Percentiles rank a stretch among this genome's conserved stretches.
phyloP scores from a whole-genome alignment of 2,797 vertebrate genomes.

The Crocodylus rhombifer region DNA sequence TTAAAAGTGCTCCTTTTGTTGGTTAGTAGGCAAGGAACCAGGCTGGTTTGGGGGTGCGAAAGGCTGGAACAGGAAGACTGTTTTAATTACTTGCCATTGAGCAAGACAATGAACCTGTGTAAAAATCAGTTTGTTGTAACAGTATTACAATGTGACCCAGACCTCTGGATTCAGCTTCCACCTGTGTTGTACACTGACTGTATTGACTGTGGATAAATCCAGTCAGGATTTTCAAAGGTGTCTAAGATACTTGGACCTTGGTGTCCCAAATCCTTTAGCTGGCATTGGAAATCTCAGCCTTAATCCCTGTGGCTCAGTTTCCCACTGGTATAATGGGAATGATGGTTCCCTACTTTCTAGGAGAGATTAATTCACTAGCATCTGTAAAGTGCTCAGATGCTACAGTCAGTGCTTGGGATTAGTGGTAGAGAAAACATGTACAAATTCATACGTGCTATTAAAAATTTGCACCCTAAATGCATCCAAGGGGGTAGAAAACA shows the following conservation, averaged over 20 bases:
- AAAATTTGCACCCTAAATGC: too few species aligned
- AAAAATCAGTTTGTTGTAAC: too few species aligned
- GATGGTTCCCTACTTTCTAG: background rate
- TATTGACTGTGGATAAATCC: background rate
- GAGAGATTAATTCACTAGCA: background rate
- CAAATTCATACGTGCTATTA: too few species aligned
- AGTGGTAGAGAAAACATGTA: too few species aligned
- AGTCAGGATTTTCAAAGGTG: fast-evolving
- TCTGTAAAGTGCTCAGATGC: fast-evolving
- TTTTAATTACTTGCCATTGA: background rate
- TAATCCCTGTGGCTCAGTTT: background rate
- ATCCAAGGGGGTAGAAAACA: too few species aligned
- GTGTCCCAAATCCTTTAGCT: background rate
- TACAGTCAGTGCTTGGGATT: too few species aligned
- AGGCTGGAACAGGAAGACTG: background rate
- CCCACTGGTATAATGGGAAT: background rate
- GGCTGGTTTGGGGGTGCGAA: background rate
- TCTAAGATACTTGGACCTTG: background rate
- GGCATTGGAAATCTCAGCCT: background rate
- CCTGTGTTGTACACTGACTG: background rate
- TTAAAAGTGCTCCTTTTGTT: background rate
- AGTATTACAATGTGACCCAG: background rate
- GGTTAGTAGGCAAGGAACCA: background rate
- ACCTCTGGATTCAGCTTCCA: fast-evolving
- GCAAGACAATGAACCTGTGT: background rate